These are phyloP conservation scores for Saguinus imperator DNA, from an alignment of 2,113 vertebrate species.

Conservation along the genomic window DNA sequence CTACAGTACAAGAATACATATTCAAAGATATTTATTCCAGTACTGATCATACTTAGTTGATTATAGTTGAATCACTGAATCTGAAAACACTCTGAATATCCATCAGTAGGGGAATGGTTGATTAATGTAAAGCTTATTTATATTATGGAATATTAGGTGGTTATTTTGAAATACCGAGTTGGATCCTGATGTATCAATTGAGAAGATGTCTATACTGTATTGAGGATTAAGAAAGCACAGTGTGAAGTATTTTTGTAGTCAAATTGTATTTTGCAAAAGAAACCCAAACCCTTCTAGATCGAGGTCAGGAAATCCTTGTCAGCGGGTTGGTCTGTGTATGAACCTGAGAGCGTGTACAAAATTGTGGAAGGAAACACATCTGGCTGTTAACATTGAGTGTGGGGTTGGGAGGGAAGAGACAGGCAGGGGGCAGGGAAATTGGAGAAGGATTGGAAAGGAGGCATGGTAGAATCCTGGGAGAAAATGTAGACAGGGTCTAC, in stretches of 20 bases:
- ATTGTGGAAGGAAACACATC: background rate
- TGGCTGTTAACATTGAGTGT: background rate
- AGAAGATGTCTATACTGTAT: background rate
- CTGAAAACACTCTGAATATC: background rate
- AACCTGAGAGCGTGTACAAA: background rate
- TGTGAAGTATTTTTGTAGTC: background rate
- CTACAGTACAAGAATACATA: background rate
- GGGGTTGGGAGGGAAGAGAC: background rate
- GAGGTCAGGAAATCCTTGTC: too few relatives aligned
- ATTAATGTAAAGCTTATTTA: rapidly evolving
- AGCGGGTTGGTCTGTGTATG: background rate
- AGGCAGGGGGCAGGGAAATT: background rate
- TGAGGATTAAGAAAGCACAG: background rate
- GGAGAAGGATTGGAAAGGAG: background rate
- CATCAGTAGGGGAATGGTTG: too few relatives aligned
- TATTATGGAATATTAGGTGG: background rate
- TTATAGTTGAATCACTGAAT: background rate
- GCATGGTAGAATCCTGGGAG: background rate
- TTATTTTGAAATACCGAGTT: background rate
- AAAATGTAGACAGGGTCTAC: background rate
- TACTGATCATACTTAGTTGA: background rate
- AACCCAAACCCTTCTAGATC: background rate
- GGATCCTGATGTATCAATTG: background rate
- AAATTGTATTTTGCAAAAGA: background rate
- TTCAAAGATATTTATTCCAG: background rate